phyloP scores from a whole-genome alignment of 2,797 vertebrate species.

The Siniperca obscura region DNA sequence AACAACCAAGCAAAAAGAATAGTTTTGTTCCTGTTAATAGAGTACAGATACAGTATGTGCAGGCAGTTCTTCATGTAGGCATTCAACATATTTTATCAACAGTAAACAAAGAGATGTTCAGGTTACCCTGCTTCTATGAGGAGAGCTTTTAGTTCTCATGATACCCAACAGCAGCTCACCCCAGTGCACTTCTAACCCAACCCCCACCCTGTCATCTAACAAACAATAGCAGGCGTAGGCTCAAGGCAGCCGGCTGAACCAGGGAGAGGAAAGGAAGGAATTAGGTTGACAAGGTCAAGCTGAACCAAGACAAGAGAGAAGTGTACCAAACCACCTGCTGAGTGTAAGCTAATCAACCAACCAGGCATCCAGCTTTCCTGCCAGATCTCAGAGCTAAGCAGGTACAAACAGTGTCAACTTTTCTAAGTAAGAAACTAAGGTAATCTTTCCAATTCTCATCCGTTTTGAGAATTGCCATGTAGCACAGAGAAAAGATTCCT shows the following conservation, averaged over 20 bases:
- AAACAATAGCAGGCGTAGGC: slow-evolving; percentile 76
- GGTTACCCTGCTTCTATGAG: slow-evolving; percentile 48
- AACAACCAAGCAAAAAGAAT: slow-evolving; percentile 19
- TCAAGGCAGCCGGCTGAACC: slow-evolving; percentile 63
- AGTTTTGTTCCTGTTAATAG: slow-evolving; percentile 12
- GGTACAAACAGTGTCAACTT: slow-evolving; percentile 33
- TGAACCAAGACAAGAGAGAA: slow-evolving; percentile 71
- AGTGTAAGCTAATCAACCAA: slow-evolving; percentile 53
- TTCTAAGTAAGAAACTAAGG: slow-evolving; percentile 30
- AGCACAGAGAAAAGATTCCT: not conserved
- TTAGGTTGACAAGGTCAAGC: slow-evolving; percentile 75
- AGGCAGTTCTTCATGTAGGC: slow-evolving; percentile 23
- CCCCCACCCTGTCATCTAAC: slow-evolving; percentile 67
- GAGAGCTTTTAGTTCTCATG: slow-evolving; percentile 55
- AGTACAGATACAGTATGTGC: slow-evolving; percentile 15
- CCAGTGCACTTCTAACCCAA: slow-evolving; percentile 53
- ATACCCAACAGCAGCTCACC: slow-evolving; percentile 48
- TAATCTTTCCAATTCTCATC: slow-evolving; percentile 22
- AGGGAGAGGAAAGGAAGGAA: slow-evolving; percentile 65
- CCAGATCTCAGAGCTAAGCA: slow-evolving; percentile 51
- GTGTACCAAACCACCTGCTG: slow-evolving; percentile 72
- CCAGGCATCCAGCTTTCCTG: slow-evolving; percentile 29
- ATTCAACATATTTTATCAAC: slow-evolving; percentile 58
- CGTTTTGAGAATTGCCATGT: slow-evolving; percentile 21
- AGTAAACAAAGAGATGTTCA: slow-evolving; percentile 55